These are phyloP conservation scores for Trachymyrmex cornetzi DNA, from an alignment of 1,140 invertebrate species.

Conservation along the genomic window DNA sequence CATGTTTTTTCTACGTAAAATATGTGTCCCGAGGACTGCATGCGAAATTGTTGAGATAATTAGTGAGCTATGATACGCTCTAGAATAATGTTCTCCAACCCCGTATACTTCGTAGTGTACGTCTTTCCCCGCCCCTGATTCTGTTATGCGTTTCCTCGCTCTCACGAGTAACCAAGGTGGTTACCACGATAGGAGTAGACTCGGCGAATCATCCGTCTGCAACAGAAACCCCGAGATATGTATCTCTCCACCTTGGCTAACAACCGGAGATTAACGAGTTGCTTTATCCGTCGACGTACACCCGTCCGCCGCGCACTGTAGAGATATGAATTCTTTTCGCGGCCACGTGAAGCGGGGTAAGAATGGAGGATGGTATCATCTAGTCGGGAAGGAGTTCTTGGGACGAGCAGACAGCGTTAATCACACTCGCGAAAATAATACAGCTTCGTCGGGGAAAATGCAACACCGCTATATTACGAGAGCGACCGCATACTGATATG, in stretches of 20 bases:
- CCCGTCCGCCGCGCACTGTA: conserved; percentile 37
- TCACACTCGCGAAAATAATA: conserved; percentile 38
- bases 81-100: not conserved
- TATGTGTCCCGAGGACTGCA: no score
- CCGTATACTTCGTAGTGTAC: not conserved
- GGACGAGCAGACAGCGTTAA: conserved; percentile 48
- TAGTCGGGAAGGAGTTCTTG: conserved; percentile 26
- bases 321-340: conserved; percentile 47
- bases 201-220: conserved; percentile 84
- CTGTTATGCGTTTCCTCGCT: conserved; percentile 3
- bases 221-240: conserved; percentile 84
- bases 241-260: conserved; percentile 83
- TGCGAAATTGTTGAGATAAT: conserved; percentile 23
- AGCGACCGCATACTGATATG: not conserved
- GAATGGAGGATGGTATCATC: conserved; percentile 53
- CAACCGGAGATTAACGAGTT: conserved; percentile 85
- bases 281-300: conserved; percentile 81
- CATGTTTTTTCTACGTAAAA: not conserved
- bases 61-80: not conserved
- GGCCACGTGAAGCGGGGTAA: conserved; percentile 7
- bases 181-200: conserved; percentile 64
- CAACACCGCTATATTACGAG: not conserved
- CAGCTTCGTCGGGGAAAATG: conserved; percentile 4
- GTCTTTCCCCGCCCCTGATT: conserved; percentile 1
- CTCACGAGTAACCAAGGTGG: conserved; percentile 42